Evolutionary conservation across 2,797 vertebrate genomes (phyloP).

Genomic region (Halcyon chelicuti): DNA sequence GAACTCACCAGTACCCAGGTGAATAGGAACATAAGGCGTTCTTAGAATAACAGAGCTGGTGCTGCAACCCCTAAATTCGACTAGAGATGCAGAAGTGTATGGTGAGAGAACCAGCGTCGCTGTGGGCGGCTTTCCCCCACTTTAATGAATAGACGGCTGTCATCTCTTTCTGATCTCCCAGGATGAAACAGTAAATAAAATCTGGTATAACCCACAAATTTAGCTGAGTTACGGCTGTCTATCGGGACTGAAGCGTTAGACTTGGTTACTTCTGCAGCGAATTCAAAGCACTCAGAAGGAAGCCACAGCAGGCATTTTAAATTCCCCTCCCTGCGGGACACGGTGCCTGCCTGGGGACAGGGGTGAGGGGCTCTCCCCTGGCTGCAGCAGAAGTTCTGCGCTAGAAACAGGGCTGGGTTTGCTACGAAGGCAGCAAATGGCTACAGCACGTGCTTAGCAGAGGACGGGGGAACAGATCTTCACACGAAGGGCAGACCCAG

Average conservation of each 20-base stretch:
- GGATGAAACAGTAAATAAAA: conserved; percentile 79
- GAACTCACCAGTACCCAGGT: background rate
- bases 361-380: background rate
- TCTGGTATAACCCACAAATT: conserved; percentile 72
- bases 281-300: background rate
- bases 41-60: background rate
- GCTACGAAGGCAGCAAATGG: background rate
- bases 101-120: background rate
- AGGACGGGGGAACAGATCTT: background rate
- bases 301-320: background rate
- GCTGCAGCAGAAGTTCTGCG: background rate
- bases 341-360: fast-evolving
- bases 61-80: background rate
- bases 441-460: background rate
- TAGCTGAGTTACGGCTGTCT: conserved; percentile 71
- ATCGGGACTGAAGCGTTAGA: conserved; percentile 48
- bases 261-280: background rate
- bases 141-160: conserved; percentile 76
- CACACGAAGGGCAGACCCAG: fast-evolving
- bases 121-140: conserved; percentile 65
- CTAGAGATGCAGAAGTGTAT: background rate
- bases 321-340: background rate
- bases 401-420: background rate
- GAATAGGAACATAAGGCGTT: background rate
- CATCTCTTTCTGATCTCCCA: conserved; percentile 69